Evolutionary conservation across 2,888 invertebrate species (phyloP).

Genomic region (Myathropa florea): DNA sequence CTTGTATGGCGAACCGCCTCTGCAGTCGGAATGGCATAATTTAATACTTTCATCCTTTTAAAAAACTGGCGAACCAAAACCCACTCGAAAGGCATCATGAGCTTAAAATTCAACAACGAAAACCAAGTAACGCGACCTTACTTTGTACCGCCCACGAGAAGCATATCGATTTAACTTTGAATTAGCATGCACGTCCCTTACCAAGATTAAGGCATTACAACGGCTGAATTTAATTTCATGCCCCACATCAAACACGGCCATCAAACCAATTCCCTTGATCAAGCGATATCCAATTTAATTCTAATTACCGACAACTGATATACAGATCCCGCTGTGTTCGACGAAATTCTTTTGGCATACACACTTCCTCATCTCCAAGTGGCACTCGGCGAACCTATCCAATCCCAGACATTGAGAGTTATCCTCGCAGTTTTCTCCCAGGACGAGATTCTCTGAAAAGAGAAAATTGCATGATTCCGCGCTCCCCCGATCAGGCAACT

Average conservation of each 20-base stretch:
- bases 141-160: background rate
- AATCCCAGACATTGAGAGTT: conserved; percentile 74
- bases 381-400: conserved; percentile 75
- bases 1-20: background rate
- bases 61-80: background rate
- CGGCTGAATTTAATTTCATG: background rate
- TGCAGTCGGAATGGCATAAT: background rate
- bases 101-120: background rate
- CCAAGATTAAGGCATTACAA: background rate
- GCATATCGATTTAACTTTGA: background rate
- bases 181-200: background rate
- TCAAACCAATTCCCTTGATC: background rate
- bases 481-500: background rate
- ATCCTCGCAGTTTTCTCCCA: conserved; percentile 75
- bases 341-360: conserved; percentile 74
- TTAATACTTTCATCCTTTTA: background rate
- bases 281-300: background rate
- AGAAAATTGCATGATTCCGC: conserved; percentile 25
- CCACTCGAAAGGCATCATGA: background rate
- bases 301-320: conserved; percentile 74
- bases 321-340: conserved; percentile 72
- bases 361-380: conserved; percentile 71
- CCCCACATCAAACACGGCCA: background rate
- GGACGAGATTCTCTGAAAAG: conserved; percentile 72
- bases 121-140: background rate